A percentile compares a stretch with the other conserved stretches of the same genome.
Evolutionary conservation across 2,797 vertebrate genomes (phyloP).

Genomic region (Rallus crepitans): DNA sequence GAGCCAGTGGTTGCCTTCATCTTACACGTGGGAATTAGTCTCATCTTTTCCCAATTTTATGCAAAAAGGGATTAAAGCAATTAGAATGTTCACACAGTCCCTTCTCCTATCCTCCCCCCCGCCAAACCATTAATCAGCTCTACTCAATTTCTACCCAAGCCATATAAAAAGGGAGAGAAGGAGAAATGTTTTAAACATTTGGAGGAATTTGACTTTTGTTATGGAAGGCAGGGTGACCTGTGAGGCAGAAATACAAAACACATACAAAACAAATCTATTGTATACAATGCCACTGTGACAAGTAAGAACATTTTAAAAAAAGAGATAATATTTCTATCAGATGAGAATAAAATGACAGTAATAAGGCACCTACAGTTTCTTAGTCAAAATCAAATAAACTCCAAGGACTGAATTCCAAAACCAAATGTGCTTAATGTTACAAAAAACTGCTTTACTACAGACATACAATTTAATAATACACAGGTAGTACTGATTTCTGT

Average conservation of each 20-base stretch:
- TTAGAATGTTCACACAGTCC: background rate
- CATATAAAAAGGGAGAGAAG: background rate
- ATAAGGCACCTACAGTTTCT: background rate
- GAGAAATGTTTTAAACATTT: background rate
- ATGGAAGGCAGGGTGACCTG: background rate
- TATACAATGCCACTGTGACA: background rate
- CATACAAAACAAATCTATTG: slow-evolving; percentile 2
- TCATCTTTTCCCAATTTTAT: background rate
- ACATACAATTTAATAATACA: background rate
- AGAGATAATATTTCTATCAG: background rate
- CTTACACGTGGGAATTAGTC: background rate
- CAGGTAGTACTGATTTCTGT: background rate
- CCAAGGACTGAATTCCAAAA: background rate
- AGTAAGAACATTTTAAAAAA: background rate
- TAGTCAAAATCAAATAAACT: background rate
- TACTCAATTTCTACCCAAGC: background rate
- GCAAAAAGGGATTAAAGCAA: slow-evolving; percentile 15
- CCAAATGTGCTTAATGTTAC: background rate
- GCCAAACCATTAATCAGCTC: background rate
- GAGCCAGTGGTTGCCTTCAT: background rate
- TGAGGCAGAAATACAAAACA: slow-evolving; percentile 4
- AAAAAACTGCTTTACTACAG: background rate
- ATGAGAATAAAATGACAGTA: background rate
- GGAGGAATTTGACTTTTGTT: background rate
- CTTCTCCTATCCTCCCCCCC: background rate